Evolutionary conservation across 2,113 vertebrate genomes (phyloP).

Genomic region (Toxostoma redivivum): DNA sequence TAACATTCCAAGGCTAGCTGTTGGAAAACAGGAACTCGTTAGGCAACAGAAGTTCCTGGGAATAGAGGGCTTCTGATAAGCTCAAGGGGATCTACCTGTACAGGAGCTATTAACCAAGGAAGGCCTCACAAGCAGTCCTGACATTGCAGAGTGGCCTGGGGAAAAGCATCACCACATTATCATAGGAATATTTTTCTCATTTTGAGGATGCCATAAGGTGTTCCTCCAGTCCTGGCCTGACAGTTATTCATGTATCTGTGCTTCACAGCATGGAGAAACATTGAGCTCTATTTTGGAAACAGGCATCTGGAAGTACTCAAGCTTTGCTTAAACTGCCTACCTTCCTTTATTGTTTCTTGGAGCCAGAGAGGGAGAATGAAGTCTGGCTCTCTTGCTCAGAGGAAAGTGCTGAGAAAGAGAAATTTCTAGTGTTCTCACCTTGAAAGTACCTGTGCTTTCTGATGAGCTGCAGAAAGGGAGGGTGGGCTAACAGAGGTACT

Average conservation of each 20-base stretch:
- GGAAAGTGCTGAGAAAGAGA: not conserved
- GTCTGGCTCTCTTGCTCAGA: not conserved
- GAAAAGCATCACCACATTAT: not conserved
- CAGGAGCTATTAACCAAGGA: not conserved
- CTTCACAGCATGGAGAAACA: not conserved
- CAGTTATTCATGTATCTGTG: not conserved
- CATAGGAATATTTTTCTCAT: not conserved
- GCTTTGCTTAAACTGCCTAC: not conserved
- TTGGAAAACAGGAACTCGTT: rapidly evolving
- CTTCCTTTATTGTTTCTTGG: not conserved
- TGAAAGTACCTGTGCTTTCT: not conserved
- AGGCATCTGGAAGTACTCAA: not conserved
- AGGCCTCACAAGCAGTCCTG: not conserved
- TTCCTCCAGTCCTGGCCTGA: not conserved
- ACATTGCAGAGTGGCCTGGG: not conserved
- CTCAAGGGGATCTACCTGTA: not conserved
- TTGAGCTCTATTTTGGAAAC: not conserved
- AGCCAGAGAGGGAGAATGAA: not conserved
- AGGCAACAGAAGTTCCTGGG: not conserved
- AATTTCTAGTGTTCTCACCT: not conserved
- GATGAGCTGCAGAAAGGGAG: not conserved
- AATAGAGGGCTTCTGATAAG: not conserved
- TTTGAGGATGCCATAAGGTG: not conserved
- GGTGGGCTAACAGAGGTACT: not conserved
- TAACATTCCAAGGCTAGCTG: not conserved